A percentile compares a stretch with the other conserved stretches of the same genome.
Evolutionary conservation across 2,888 invertebrate species (phyloP).

Genomic region (Lithophane leautieri): DNA sequence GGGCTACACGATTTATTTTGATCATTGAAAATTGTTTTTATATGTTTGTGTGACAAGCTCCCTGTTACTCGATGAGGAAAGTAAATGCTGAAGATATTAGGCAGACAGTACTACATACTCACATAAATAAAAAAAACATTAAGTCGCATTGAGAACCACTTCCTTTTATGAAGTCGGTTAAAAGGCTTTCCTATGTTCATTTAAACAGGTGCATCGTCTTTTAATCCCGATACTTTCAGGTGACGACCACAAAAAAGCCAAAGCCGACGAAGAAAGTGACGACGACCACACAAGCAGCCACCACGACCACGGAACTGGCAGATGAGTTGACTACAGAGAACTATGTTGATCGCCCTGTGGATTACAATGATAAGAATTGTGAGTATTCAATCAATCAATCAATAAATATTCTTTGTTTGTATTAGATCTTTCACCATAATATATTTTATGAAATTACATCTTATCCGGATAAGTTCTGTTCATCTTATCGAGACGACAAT

Average conservation of each 20-base stretch:
- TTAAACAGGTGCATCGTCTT: constrained; percentile 67
- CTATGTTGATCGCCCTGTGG: constrained; percentile 77
- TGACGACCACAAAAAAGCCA: constrained; percentile 82
- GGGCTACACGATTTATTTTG: not conserved
- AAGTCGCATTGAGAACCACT: not conserved
- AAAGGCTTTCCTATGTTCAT: not conserved
- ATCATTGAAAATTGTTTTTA: not conserved
- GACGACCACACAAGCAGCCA: constrained; percentile 80
- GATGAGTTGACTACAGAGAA: constrained; percentile 86
- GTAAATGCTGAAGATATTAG: not conserved
- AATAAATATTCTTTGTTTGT: too few relatives aligned
- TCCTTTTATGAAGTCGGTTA: not conserved
- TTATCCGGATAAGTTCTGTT: not conserved
- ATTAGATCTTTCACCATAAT: too few relatives aligned
- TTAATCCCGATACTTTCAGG: constrained; percentile 77
- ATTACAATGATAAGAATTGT: constrained; percentile 85
- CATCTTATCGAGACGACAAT: too few relatives aligned
- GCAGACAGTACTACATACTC: not conserved
- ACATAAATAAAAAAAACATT: not conserved
- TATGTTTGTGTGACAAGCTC: not conserved
- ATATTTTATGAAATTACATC: too few relatives aligned
- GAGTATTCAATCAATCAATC: constrained; percentile 65
- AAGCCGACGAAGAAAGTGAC: constrained; percentile 81
- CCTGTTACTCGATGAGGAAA: not conserved
- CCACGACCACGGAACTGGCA: constrained; percentile 78